phyloP scores from a whole-genome alignment of 2,113 vertebrate genomes.

The Dasyurus viverrinus region DNA sequence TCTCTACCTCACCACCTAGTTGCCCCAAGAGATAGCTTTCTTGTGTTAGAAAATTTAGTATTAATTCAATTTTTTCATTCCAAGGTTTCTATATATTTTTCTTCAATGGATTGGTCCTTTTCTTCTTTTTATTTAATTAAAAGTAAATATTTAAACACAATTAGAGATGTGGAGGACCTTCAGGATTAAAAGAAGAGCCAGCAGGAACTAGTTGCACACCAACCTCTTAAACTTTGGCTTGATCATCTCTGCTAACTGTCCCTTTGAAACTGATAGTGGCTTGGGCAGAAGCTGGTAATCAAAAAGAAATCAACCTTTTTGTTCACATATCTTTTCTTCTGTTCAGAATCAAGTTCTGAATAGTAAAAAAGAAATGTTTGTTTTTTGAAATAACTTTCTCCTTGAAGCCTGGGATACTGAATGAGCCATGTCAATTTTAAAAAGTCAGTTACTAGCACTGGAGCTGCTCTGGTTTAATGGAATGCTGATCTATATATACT shows the following conservation, averaged over 20 bases:
- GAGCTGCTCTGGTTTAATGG: slow-evolving; percentile 36
- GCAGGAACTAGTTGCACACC: not conserved
- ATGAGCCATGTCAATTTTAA: slow-evolving; percentile 47
- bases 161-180: not conserved
- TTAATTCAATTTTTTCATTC: slow-evolving; percentile 41
- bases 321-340: slow-evolving; percentile 33
- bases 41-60: slow-evolving; percentile 13
- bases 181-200: slow-evolving; percentile 19
- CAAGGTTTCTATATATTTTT: not conserved
- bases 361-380: slow-evolving; percentile 21
- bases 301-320: slow-evolving; percentile 37
- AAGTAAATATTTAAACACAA: slow-evolving; percentile 51
- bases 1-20: too few relatives aligned
- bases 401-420: not conserved
- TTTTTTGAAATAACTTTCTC: slow-evolving; percentile 46
- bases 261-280: slow-evolving; percentile 25
- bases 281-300: slow-evolving; percentile 38
- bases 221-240: slow-evolving; percentile 41
- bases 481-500: slow-evolving; percentile 5
- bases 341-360: slow-evolving; percentile 55
- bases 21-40: not conserved
- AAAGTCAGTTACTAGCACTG: slow-evolving; percentile 33
- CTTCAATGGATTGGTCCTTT: not conserved
- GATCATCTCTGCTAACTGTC: not conserved
- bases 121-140: not conserved